Evolutionary conservation across 2,113 vertebrate species (phyloP), one percentile per base, ranked within the genome.

Genomic region (Numenius arquata): DNA sequence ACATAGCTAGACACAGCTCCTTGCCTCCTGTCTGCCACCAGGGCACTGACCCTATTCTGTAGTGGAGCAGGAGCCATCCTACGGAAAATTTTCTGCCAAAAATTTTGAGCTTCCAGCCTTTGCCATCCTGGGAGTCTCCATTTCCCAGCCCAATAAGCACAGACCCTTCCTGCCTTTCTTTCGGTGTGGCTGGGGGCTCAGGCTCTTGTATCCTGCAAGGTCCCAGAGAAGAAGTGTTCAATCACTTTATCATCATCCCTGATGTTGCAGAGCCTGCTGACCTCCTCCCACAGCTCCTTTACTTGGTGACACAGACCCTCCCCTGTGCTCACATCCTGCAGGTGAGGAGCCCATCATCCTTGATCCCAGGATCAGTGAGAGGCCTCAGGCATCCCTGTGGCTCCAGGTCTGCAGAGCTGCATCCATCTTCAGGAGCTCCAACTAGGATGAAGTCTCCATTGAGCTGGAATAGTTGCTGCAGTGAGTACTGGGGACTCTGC

Each of bases 121-220:
- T 32, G 6, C 45, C 40, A 58, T 71, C 8, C 41, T 58, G 12
- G 8, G 22, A 32, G 2, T 65, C 21, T 71, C 8, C 11, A 34
- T 34, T 36, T 81, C 55, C 17, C 41, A 68, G 19, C 15, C 10
- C 30, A 32, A 38, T 20, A 68, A 36, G 6, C 30, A 48, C n/a
- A 74, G 25, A 66, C 4, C 6, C 36, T 67, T 19, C 36, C n/a
- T 40, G 20, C 13, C 7, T 15, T 9, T n/a, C 47, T 26, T 43
- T 66, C 20, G 15, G 15, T 17, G 7, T 3, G 0, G 4, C 8
- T 78, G 10, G 9, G 25, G 8, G 2, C 12, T 73, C 29, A 47
- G 47, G 14, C 9, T 68, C 16, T 66, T 58, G 36, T 20, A 58
- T 36, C 22, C 32, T 79, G 34, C 15, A 67, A 17, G 11, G 29